These are phyloP conservation scores for Phalacrocorax carbo DNA, from an alignment of 2,113 vertebrate species.

Conservation along the genomic window DNA sequence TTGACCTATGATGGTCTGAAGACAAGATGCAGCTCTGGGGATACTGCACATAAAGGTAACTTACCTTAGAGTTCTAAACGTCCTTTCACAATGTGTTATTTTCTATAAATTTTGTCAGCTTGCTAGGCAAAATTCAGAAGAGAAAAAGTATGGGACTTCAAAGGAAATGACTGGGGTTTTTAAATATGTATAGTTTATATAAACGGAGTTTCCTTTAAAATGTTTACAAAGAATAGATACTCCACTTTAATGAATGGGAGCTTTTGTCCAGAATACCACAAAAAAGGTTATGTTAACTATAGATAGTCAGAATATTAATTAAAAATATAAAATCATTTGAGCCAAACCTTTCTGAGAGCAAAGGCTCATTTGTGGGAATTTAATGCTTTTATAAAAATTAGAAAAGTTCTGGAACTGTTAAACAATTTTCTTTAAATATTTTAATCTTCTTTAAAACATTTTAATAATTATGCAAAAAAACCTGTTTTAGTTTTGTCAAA, in stretches of 20 bases:
- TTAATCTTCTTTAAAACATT: neutral
- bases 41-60: neutral
- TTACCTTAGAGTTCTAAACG: neutral
- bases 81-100: neutral
- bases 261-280: neutral
- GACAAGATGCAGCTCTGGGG: neutral
- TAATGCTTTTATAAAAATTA: neutral
- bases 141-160: neutral
- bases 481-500: neutral
- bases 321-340: neutral
- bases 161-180: neutral
- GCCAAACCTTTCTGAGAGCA: accelerated
- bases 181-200: neutral
- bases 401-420: neutral
- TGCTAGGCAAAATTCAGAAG: neutral
- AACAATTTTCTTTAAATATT: neutral
- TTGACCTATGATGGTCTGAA: neutral
- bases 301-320: neutral
- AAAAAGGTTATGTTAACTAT: neutral
- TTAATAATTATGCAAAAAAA: neutral
- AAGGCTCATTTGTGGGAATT: neutral
- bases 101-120: neutral
- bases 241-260: neutral
- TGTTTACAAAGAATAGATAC: neutral
- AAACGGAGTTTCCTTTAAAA: neutral